Evolutionary conservation across 2,113 vertebrate species (phyloP).

Genomic region (Leptocoma aspasia): DNA sequence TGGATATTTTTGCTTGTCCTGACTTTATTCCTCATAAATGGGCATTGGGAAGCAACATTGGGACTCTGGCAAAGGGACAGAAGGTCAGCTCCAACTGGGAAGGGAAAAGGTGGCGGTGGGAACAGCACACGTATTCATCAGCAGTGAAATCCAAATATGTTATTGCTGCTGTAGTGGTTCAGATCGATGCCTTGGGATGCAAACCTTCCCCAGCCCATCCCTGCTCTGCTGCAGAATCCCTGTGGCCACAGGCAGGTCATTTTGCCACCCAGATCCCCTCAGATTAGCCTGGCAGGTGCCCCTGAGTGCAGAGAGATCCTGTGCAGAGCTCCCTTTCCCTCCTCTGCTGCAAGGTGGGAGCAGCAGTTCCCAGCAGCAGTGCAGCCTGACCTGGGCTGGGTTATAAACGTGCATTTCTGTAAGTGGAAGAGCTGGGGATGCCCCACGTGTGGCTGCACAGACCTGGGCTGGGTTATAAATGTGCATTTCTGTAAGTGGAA

Average conservation of each 20-base stretch:
- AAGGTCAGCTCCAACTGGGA: background rate
- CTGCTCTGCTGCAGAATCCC: background rate
- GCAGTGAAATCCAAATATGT: fast-evolving
- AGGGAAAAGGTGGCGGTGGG: background rate
- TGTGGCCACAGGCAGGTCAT: background rate
- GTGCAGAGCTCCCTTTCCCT: background rate
- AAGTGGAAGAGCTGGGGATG: no score
- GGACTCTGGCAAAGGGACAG: background rate
- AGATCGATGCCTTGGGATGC: background rate
- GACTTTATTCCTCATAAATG: background rate
- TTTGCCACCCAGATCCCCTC: background rate
- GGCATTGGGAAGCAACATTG: background rate
- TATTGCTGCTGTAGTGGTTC: fast-evolving
- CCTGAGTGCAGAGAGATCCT: background rate
- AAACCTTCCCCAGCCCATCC: fast-evolving
- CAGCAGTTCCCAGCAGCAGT: fast-evolving
- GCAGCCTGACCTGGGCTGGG: background rate
- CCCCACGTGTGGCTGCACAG: no score
- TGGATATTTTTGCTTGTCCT: background rate
- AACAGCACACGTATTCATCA: fast-evolving
- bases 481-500: background rate
- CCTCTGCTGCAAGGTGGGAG: background rate
- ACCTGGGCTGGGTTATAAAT: no score
- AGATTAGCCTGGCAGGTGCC: background rate
- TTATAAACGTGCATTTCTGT: background rate